Percentiles rank a stretch among this genome's conserved stretches.
These are phyloP conservation scores for Listrodromus nycthemerus DNA, from an alignment of 2,888 invertebrate species.

Conservation along the genomic window DNA sequence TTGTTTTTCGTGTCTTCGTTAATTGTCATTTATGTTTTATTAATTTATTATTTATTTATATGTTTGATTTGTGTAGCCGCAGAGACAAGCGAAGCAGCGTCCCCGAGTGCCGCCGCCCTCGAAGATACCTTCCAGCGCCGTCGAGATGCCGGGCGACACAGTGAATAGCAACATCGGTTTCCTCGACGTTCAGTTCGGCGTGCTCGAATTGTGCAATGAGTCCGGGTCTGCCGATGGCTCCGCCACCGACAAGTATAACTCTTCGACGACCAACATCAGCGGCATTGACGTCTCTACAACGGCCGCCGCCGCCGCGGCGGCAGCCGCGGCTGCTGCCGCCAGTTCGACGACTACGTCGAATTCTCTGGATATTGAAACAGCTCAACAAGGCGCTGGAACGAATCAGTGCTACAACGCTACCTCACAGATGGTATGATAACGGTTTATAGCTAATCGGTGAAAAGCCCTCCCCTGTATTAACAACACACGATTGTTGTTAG, in stretches of 20 bases:
- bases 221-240: slow-evolving; percentile 85
- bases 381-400: slow-evolving; percentile 75
- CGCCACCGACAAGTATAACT: slow-evolving; percentile 84
- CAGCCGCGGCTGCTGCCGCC: slow-evolving; percentile 70
- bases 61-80: slow-evolving; percentile 73
- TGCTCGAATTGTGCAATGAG: slow-evolving; percentile 90
- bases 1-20: too few relatives aligned
- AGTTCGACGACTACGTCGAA: slow-evolving; percentile 76
- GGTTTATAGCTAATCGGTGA: too few relatives aligned
- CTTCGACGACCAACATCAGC: slow-evolving; percentile 80
- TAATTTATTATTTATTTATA: background rate
- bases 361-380: slow-evolving; percentile 79
- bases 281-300: slow-evolving; percentile 78
- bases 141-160: slow-evolving; percentile 98
- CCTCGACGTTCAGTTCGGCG: slow-evolving; percentile 97
- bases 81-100: slow-evolving; percentile 80
- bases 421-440: slow-evolving; percentile 77
- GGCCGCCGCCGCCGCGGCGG: slow-evolving; percentile 74
- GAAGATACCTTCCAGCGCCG: slow-evolving; percentile 96
- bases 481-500: too few relatives aligned
- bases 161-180: slow-evolving; percentile 90
- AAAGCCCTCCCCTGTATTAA: too few relatives aligned
- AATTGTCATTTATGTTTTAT: too few relatives aligned
- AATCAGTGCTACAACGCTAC: slow-evolving; percentile 78
- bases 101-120: slow-evolving; percentile 83